These are phyloP conservation scores for Podarcis cretensis DNA, from an alignment of 2,113 vertebrate genomes.

Conservation along the genomic window DNA sequence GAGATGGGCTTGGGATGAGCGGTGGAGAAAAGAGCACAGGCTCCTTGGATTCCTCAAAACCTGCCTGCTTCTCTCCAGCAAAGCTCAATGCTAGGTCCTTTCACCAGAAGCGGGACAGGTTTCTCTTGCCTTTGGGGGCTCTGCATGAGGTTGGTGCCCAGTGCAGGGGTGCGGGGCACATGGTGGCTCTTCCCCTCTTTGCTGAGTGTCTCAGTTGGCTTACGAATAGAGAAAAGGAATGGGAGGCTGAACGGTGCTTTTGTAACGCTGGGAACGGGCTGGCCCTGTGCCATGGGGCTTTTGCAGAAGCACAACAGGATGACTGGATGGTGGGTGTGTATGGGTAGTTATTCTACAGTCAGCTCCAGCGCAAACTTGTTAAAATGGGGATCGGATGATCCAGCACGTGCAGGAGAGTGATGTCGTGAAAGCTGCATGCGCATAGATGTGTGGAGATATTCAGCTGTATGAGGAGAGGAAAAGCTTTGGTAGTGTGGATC, in stretches of 20 bases:
- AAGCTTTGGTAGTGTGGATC: background rate
- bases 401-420: background rate
- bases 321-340: background rate
- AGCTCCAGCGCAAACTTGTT: background rate
- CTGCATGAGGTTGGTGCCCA: background rate
- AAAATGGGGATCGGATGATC: background rate
- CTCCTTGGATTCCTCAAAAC: background rate
- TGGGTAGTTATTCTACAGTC: background rate
- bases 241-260: background rate
- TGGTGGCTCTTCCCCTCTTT: background rate
- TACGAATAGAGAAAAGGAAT: background rate
- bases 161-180: background rate
- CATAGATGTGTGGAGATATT: no score
- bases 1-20: background rate
- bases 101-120: background rate
- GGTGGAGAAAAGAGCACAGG: background rate
- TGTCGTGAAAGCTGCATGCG: background rate
- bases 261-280: background rate
- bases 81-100: background rate
- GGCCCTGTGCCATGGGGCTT: background rate
- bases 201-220: background rate
- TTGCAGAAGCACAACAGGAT: background rate
- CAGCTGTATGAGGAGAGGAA: background rate
- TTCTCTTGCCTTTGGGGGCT: background rate
- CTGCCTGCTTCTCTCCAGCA: background rate